Evolutionary conservation across 2,888 invertebrate genomes (phyloP).

Genomic region (Tipula lateralis): DNA sequence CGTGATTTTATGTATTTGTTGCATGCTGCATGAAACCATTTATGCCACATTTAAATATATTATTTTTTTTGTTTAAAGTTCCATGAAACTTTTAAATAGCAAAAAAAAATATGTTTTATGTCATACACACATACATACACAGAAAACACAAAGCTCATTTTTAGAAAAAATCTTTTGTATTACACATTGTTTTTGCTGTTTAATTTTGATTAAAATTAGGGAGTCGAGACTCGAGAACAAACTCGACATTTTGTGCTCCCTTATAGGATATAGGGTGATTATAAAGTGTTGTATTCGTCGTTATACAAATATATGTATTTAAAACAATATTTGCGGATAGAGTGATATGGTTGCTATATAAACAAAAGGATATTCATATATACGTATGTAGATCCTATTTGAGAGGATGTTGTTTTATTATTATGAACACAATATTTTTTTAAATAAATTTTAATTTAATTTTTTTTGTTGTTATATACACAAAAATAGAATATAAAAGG

Average conservation of each 20-base stretch:
- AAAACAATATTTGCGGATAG: neutral
- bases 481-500: neutral
- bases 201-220: slow-evolving; percentile 6
- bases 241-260: neutral
- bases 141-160: neutral
- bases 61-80: neutral
- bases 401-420: slow-evolving; percentile 11
- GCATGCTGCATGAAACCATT: neutral
- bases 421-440: slow-evolving; percentile 24
- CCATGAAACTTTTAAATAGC: neutral
- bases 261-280: neutral
- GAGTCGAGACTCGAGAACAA: neutral
- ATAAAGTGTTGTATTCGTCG: neutral
- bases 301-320: neutral
- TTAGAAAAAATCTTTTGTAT: neutral
- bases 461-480: neutral
- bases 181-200: neutral
- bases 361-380: neutral
- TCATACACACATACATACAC: neutral
- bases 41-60: neutral
- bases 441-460: slow-evolving; percentile 9
- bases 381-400: no score
- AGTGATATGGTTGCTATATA: neutral
- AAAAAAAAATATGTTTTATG: neutral
- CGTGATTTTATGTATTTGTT: neutral